Evolutionary conservation across 2,888 invertebrate species (phyloP), one percentile per base, ranked within the genome.

Genomic region (Seladonia tumulorum): DNA sequence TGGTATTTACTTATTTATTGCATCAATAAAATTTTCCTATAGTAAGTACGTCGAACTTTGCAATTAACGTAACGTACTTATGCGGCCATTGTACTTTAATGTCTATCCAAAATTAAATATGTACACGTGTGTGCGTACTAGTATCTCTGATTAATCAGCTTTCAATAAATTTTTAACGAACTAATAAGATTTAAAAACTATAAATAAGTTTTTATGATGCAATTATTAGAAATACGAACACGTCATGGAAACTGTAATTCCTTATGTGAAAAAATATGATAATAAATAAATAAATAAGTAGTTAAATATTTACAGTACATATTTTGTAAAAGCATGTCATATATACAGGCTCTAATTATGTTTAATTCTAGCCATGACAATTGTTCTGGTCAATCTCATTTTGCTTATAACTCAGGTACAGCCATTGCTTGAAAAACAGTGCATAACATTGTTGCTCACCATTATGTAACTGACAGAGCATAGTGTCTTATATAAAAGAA

Each of bases 351-450:
- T 53, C n/a, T 53, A 53, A 53, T 53, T 53, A 53, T 53, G 3
- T 53, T 53, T 53, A 22, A 22, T 53, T 53, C 22, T n/a, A n/a
- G 53, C 53, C 53, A 53, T 53, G 53, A 10, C 22, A 53, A 22
- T n/a, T 53, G 53, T 53, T 53, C n/a, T 53, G 53, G 1, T 53
- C 10, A 10, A 53, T n/a, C 53, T n/a, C 22, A 2, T 53, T 53
- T 53, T 53, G 22, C 49, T 53, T 8, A 22, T 53, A 22, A 53
- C 49, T 22, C 22, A 22, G 35, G 2, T 29, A 39, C 25, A 73
- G 25, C 45, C 57, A 81, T 77, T 77, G 39, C 74, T 81, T 60
- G 47, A 73, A 77, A 81, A 76, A 73, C n/a, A n/a, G n/a, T n/a
- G n/a, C n/a, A n/a, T 72, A 81, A 16, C n/a, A 83, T 53, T 53